phyloP scores from a whole-genome alignment of 2,797 vertebrate genomes.

The Fistularia tabacaria region DNA sequence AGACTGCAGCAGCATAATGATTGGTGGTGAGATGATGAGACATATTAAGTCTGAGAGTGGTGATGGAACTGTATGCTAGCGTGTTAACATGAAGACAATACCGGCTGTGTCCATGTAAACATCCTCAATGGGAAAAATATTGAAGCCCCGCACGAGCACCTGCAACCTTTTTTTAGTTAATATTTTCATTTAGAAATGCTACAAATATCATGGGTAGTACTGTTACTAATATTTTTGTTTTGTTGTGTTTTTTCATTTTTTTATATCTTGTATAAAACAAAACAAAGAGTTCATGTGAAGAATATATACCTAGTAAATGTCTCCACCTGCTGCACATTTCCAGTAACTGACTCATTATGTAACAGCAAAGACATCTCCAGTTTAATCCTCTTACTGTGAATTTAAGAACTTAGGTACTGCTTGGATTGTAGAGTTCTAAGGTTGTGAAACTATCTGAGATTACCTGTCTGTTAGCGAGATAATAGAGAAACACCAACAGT shows the following conservation, averaged over 20 bases:
- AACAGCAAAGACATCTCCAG: slow-evolving; percentile 16
- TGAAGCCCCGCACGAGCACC: background rate
- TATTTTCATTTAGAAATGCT: background rate
- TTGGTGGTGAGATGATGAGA: too few relatives aligned
- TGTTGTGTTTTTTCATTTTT: too few relatives aligned
- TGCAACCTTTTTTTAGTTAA: background rate
- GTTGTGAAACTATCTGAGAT: too few relatives aligned
- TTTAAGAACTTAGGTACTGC: too few relatives aligned
- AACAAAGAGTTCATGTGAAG: slow-evolving; percentile 51
- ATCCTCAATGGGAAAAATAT: background rate
- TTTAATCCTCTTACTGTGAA: too few relatives aligned
- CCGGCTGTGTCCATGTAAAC: slow-evolving; percentile 45
- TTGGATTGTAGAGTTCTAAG: too few relatives aligned
- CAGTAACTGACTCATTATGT: slow-evolving; percentile 40
- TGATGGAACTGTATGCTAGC: background rate
- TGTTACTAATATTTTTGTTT: too few relatives aligned
- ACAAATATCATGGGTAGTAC: too few relatives aligned
- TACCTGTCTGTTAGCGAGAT: too few relatives aligned
- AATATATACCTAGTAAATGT: slow-evolving; percentile 47
- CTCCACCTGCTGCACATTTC: slow-evolving; percentile 59
- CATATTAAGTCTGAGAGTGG: too few relatives aligned
- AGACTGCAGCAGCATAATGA: too few relatives aligned
- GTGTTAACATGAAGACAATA: slow-evolving; percentile 3
- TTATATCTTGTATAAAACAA: slow-evolving; percentile 3
- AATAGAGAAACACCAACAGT: too few relatives aligned